These are phyloP conservation scores for Lysandra coridon DNA, from an alignment of 2,888 invertebrate species.

Conservation along the genomic window DNA sequence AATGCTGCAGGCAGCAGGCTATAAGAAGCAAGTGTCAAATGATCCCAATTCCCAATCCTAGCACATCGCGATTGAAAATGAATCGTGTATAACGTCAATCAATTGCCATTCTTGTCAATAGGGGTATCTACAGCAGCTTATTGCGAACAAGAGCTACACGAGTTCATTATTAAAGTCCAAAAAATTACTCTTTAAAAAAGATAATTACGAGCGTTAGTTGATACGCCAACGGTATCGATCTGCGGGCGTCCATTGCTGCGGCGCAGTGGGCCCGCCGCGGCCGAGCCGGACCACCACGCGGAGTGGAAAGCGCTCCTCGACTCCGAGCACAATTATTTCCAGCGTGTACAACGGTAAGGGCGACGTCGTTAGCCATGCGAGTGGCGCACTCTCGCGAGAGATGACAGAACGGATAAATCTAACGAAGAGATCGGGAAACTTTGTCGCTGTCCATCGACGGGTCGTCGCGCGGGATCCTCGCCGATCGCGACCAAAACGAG, in stretches of 20 bases:
- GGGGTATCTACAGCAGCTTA: not conserved
- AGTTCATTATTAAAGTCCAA: not conserved
- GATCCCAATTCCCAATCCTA: not conserved
- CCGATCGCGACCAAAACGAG: slow-evolving; percentile 33
- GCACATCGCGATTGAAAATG: not conserved
- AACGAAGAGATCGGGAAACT: slow-evolving; percentile 45
- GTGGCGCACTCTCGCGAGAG: slow-evolving; percentile 79
- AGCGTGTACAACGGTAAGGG: slow-evolving; percentile 68
- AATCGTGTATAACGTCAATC: not conserved
- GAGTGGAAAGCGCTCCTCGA: slow-evolving; percentile 61
- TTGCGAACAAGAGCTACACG: not conserved
- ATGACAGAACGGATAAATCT: slow-evolving; percentile 75
- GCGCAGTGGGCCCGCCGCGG: slow-evolving; percentile 43
- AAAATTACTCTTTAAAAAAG: slow-evolving; percentile 58
- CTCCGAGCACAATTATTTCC: slow-evolving; percentile 61
- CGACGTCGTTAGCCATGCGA: slow-evolving; percentile 68
- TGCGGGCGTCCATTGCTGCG: slow-evolving; percentile 65
- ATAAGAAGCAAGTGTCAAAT: not conserved
- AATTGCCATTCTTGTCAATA: not conserved
- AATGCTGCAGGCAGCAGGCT: too few relatives aligned
- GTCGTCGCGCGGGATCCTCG: slow-evolving; percentile 4
- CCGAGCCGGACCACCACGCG: slow-evolving; percentile 51
- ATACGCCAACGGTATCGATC: slow-evolving; percentile 65
- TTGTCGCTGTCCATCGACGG: slow-evolving; percentile 52
- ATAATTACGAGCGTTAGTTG: slow-evolving; percentile 56